Base-by-base conservation (phyloP, 2,113 vertebrate genomes). In the Ictalurus furcatus region DNA sequence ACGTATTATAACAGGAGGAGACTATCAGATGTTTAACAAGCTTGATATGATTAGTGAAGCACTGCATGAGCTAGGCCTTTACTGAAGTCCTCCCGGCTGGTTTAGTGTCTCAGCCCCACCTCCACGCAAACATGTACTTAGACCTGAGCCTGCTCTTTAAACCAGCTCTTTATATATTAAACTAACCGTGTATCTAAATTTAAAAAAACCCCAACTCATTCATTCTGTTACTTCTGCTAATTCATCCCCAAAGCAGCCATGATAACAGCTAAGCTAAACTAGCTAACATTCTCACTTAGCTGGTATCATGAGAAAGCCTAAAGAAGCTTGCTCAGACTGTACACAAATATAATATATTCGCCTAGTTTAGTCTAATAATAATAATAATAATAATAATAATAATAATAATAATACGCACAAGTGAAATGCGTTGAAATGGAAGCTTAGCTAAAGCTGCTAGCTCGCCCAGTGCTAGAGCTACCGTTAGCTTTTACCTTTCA, bases 401-500 rank as follows among this genome's bases (percentile, higher is more conserved):
- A 34, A 13, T 25, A 52, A 52, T 28, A 16, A 16, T 7, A 30
- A 28, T 21, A 40, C 1, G 30, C 1, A 37, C 9, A 14, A 25
- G 12, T 7, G 23, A 25, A 82, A 82, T 2, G 12, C 25, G 4
- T 40, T 40, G 14, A 59, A 61, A 58, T 37, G 37, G 17, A 40
- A 59, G 56, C 58, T 40, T 28, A 25, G 34, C 80, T 83, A 25
- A n/a, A 12, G 52, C 52, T 80, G 23, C 58, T 84, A 40, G 81
- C 37, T 63, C 25, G 21, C 34, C 40, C 16, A 56, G 4, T 28
- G 44, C 54, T 81, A 56, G 52, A 2, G 78, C 78, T 58, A 59
- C 34, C 6, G 81, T 63, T 84, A 84, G 81, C 81, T 63, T 76
- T 82, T 37, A 81, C 28, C 79, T 16, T 56, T 81, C 79, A 58